Percentiles rank a stretch among this genome's conserved stretches.
These are phyloP conservation scores for Phyllostomus discolor DNA, from an alignment of 2,113 vertebrate species.

Conservation along the genomic window DNA sequence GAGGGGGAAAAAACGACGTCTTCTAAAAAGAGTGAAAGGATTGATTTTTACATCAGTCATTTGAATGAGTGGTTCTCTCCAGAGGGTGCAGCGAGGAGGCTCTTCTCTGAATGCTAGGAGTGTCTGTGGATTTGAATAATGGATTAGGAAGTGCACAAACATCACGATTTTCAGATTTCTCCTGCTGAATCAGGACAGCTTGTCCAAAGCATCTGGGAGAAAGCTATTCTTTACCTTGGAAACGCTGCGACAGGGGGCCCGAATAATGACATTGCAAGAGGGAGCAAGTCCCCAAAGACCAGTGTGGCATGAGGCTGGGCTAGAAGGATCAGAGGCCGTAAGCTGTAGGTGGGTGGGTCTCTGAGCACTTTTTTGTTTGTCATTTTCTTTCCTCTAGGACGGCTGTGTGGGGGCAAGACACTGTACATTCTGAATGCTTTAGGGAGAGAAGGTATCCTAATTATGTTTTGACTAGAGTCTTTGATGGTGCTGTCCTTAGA, in stretches of 20 bases:
- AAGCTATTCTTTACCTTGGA: slow-evolving; percentile 64
- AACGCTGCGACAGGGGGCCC: slow-evolving; percentile 24
- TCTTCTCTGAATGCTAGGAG: neutral
- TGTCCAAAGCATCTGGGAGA: slow-evolving; percentile 53
- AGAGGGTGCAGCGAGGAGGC: neutral
- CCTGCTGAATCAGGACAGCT: slow-evolving; percentile 63
- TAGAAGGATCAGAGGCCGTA: slow-evolving; percentile 10
- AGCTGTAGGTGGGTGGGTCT: slow-evolving; percentile 8
- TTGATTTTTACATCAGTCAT: slow-evolving; percentile 49
- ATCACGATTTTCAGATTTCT: slow-evolving; percentile 67
- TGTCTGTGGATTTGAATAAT: slow-evolving; percentile 68
- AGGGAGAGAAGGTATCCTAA: neutral
- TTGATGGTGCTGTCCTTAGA: neutral
- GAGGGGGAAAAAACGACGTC: neutral
- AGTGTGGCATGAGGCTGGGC: neutral
- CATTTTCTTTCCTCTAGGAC: neutral
- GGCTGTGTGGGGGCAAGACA: neutral
- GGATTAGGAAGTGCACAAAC: slow-evolving; percentile 60
- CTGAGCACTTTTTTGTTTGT: neutral
- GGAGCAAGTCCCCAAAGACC: neutral
- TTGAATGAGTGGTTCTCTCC: slow-evolving; percentile 50
- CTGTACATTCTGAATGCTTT: neutral
- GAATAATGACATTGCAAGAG: slow-evolving; percentile 28
- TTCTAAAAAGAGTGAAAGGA: slow-evolving; percentile 9
- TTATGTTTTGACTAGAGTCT: slow-evolving; percentile 19